phyloP scores from a whole-genome alignment of 2,888 invertebrate species.

The Cordilura impudica region DNA sequence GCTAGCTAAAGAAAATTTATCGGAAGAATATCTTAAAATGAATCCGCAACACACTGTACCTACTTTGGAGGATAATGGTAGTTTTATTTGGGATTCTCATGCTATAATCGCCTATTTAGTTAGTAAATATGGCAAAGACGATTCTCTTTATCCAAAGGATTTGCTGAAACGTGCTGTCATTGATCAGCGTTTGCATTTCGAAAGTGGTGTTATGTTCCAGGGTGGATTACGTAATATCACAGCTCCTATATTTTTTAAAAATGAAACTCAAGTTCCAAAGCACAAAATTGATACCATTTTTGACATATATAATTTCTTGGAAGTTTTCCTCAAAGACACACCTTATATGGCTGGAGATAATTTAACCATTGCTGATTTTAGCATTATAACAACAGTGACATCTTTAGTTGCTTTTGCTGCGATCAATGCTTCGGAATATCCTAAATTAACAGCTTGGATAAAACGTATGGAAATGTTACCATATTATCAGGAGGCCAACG shows the following conservation, averaged over 20 bases:
- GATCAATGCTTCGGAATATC: conserved; percentile 67
- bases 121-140: conserved; percentile 68
- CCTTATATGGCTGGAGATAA: conserved; percentile 70
- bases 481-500: conserved; percentile 71
- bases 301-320: conserved; percentile 65
- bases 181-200: conserved; percentile 75
- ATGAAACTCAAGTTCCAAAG: conserved; percentile 64
- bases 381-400: conserved; percentile 67
- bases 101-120: conserved; percentile 72
- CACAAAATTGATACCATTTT: conserved; percentile 66
- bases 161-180: conserved; percentile 69
- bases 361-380: conserved; percentile 74
- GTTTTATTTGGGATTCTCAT: conserved; percentile 71
- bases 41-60: conserved; percentile 74
- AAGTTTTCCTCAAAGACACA: conserved; percentile 64
- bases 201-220: conserved; percentile 72
- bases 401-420: conserved; percentile 66
- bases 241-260: conserved; percentile 65
- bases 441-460: conserved; percentile 69
- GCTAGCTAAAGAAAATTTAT: conserved; percentile 63
- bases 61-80: conserved; percentile 68
- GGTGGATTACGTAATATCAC: conserved; percentile 68
- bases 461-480: conserved; percentile 69
- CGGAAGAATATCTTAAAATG: conserved; percentile 68
- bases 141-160: conserved; percentile 70